Evolutionary conservation across 2,797 vertebrate genomes (phyloP).

Genomic region (Morus bassanus): DNA sequence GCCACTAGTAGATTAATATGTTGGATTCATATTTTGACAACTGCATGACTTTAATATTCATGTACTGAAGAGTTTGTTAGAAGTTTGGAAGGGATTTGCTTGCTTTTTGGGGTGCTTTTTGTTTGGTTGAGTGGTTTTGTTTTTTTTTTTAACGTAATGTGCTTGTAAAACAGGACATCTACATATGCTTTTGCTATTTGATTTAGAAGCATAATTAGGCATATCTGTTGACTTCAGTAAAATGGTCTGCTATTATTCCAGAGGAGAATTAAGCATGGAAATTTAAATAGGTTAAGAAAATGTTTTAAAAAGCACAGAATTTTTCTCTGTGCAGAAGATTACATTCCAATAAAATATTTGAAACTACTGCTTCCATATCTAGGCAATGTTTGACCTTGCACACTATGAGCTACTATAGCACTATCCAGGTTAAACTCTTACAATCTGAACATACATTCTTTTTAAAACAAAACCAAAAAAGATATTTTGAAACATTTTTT

Average conservation of each 20-base stretch:
- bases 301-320: not conserved
- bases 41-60: not conserved
- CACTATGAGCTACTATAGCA: not conserved
- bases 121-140: no score
- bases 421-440: not conserved
- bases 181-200: not conserved
- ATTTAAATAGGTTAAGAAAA: not conserved
- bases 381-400: not conserved
- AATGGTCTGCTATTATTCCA: not conserved
- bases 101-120: not conserved
- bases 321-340: not conserved
- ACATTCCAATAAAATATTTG: not conserved
- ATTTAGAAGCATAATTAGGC: not conserved
- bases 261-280: not conserved
- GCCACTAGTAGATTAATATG: not conserved
- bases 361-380: not conserved
- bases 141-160: rapidly evolving
- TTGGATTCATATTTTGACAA: not conserved
- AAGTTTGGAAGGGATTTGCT: rapidly evolving
- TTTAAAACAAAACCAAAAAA: not conserved
- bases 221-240: not conserved
- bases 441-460: not conserved
- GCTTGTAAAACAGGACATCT: not conserved
- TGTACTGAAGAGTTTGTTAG: not conserved
- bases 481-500: not conserved